A percentile compares a stretch with the other conserved stretches of the same genome.
These are phyloP conservation scores for Notothenia rossii DNA, from an alignment of 2,113 vertebrate genomes.

Conservation along the genomic window DNA sequence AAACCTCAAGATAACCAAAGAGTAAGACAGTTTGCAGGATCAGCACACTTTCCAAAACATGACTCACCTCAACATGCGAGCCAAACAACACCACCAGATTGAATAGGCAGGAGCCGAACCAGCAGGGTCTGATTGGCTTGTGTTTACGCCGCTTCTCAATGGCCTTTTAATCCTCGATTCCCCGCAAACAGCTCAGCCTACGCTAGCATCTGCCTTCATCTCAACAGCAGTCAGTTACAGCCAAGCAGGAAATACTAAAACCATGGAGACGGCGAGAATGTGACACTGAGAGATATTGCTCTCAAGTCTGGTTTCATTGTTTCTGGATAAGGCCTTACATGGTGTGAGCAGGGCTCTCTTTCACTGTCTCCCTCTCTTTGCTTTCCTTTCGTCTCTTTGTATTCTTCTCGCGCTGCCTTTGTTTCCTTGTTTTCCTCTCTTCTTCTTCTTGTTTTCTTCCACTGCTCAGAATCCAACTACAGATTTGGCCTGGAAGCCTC, in stretches of 20 bases:
- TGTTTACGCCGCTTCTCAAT: constrained; percentile 42
- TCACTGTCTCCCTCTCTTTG: constrained; percentile 38
- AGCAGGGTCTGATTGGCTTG: constrained; percentile 42
- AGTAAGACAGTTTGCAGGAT: constrained; percentile 31
- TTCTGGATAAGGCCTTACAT: constrained; percentile 76
- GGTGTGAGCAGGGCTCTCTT: constrained; percentile 59
- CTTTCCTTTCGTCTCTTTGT: constrained; percentile 37
- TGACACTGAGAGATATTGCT: constrained; percentile 68
- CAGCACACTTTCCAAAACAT: constrained; percentile 1
- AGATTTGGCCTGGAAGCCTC: constrained; percentile 30
- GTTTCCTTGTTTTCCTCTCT: constrained; percentile 8
- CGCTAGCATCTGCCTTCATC: constrained; percentile 66
- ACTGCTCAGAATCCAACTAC: neutral
- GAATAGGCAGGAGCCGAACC: constrained; percentile 18
- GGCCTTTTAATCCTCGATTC: constrained; percentile 58
- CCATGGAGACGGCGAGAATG: constrained; percentile 70
- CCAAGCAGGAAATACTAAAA: constrained; percentile 69
- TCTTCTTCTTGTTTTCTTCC: neutral
- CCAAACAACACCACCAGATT: constrained; percentile 3
- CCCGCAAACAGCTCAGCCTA: constrained; percentile 59
- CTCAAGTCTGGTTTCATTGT: constrained; percentile 63
- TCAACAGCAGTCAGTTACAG: constrained; percentile 44
- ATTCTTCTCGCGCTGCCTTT: constrained; percentile 30
- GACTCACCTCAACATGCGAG: constrained; percentile 14
- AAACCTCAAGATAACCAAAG: neutral